Conservation (phyloP, 1,140 invertebrate genomes). For the Muscidifurax raptorellus region DNA sequence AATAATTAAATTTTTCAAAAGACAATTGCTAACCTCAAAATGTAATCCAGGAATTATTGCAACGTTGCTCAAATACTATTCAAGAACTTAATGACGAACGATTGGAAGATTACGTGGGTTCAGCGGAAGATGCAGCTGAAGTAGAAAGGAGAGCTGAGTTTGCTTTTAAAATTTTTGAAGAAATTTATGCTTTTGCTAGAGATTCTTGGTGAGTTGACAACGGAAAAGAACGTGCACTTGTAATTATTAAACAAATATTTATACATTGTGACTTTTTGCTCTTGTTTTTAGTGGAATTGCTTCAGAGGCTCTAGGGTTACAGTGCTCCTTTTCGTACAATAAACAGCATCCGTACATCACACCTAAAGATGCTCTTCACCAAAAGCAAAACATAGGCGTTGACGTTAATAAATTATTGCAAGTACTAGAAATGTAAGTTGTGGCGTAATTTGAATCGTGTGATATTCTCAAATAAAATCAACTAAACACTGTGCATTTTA, state of each 20-base stretch:
- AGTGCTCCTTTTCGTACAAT: conserved; percentile 57
- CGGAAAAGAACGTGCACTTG: background rate
- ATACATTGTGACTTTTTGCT: background rate
- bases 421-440: conserved; percentile 63
- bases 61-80: conserved; percentile 49
- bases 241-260: conserved; percentile 4
- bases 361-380: conserved; percentile 50
- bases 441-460: conserved; percentile 41
- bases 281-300: conserved; percentile 61
- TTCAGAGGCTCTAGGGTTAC: conserved; percentile 55
- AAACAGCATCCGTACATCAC: conserved; percentile 49
- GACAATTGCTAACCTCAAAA: background rate
- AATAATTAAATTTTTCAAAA: background rate
- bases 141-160: conserved; percentile 56
- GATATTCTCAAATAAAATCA: background rate
- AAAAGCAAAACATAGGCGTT: conserved; percentile 58
- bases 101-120: conserved; percentile 55
- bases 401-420: conserved; percentile 63
- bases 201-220: conserved; percentile 61
- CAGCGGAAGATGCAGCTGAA: conserved; percentile 32
- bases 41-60: background rate
- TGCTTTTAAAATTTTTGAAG: conserved; percentile 63
- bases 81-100: conserved; percentile 50
- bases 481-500: conserved; percentile 50
- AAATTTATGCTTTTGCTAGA: conserved; percentile 62